Evolutionary conservation across 1,140 invertebrate genomes (phyloP).

Genomic region (Chelonus insularis): DNA sequence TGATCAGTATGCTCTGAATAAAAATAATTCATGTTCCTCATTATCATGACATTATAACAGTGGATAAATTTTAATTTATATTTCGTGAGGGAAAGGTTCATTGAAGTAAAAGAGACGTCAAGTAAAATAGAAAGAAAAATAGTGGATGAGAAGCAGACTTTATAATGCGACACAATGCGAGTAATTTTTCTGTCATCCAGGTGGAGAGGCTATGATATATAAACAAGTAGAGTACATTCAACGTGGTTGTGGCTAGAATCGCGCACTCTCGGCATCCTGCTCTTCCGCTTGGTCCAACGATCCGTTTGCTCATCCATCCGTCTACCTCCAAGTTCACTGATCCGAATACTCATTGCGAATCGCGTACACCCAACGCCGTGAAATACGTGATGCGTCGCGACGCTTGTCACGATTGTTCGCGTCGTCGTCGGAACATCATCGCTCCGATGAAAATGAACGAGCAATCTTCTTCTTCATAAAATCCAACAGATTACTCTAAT

Average conservation of each 20-base stretch:
- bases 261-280: slow-evolving; percentile 13
- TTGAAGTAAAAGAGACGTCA: not conserved
- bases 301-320: slow-evolving; percentile 29
- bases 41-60: slow-evolving; percentile 1
- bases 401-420: slow-evolving; percentile 17
- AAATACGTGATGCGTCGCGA: slow-evolving; percentile 31
- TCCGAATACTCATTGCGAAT: slow-evolving; percentile 40
- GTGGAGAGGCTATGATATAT: not conserved
- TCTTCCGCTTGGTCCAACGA: slow-evolving; percentile 28
- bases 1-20: slow-evolving; percentile 13
- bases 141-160: too few species aligned
- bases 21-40: slow-evolving; percentile 23
- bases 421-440: not conserved
- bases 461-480: slow-evolving; percentile 6
- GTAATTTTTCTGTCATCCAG: slow-evolving; percentile 7
- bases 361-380: slow-evolving; percentile 27
- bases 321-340: slow-evolving; percentile 37
- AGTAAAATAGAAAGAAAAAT: too few species aligned
- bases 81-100: not conserved
- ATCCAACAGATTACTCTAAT: not conserved
- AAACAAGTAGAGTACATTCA: not conserved
- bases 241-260: not conserved
- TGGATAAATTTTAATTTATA: slow-evolving; percentile 3
- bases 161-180: slow-evolving; percentile 6
- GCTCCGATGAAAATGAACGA: not conserved